Evolutionary conservation across 2,797 vertebrate species (phyloP), one percentile per base, ranked within the genome.

Genomic region (Semaprochilodus insignis): DNA sequence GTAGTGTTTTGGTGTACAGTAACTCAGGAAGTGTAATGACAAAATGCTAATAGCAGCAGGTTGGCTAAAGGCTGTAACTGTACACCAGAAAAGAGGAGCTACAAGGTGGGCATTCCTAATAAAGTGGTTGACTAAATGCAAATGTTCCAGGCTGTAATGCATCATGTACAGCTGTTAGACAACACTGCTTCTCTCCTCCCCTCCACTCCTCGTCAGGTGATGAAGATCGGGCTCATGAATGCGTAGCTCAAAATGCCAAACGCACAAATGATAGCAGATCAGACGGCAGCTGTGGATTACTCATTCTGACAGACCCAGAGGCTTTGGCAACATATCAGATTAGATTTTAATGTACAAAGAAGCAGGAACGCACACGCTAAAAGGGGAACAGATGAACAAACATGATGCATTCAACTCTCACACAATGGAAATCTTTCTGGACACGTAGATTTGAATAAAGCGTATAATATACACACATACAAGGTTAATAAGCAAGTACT

Each of bases 281-380:
- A 27, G 62, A 75, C 65, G 54, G 52, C 80, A 81, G 63, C 74
- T 70, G 60, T 36, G 25, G 40, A 77, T 76, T 69, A 36, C 40
- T 77, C 73, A 82, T 13, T 69, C 63, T 60, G 21, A 70, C 65
- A 74, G 51, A 31, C 51, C 11, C 31, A 3, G 72, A 69, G 59
- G 74, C 80, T 81, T 59, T 75, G 72, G 48, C 52, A 21, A 59
- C 55, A 59, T 59, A 66, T n/a, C 13, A 17, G 44, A 55, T 57
- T 36, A 34, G 25, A 34, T 73, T 73, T 19, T 19, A 73, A 73
- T 21, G 15, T 31, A 52, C 52, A 55, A 7, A 31, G 4, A 6
- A 36, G 65, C 14, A 74, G 27, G 3, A 31, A 52, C 19, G 15
- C 14, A 25, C 4, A 21, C 52, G 16, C 15, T 25, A n/a, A 15